Conservation (phyloP, 1,140 invertebrate species). For the Bombus soroeensis region DNA sequence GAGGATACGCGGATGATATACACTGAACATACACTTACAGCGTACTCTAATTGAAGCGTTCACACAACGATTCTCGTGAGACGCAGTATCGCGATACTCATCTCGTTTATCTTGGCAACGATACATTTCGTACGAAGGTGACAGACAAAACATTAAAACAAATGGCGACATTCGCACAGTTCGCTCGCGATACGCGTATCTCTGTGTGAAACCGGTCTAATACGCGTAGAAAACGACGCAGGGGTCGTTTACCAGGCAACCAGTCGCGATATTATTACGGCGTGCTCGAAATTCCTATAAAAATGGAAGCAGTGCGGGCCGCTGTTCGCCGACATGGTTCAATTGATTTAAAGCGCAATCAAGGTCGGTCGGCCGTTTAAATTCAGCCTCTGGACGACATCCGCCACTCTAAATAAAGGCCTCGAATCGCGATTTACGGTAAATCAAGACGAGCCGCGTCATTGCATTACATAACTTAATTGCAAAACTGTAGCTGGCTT, state of each 20-base stretch:
- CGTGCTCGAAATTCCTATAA: background rate
- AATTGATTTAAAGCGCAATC: slow-evolving; percentile 35
- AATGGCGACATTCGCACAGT: no score
- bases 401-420: slow-evolving; percentile 18
- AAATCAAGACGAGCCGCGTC: slow-evolving; percentile 18
- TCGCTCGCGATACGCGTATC: no score
- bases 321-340: background rate
- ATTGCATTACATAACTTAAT: slow-evolving; percentile 25
- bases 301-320: background rate
- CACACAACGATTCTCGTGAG: no score
- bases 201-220: no score
- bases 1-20: no score
- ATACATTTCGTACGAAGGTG: no score
- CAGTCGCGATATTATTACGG: background rate
- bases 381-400: background rate
- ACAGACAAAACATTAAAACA: no score
- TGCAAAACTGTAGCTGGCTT: background rate
- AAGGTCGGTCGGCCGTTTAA: slow-evolving; percentile 8
- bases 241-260: background rate
- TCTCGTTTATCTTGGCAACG: no score
- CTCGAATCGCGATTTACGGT: slow-evolving; percentile 3
- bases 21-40: no score
- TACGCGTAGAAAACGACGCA: no score
- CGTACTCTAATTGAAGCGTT: no score
- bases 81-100: no score